phyloP scores from a whole-genome alignment of 2,113 vertebrate genomes.

The Tychaedon coryphoeus region DNA sequence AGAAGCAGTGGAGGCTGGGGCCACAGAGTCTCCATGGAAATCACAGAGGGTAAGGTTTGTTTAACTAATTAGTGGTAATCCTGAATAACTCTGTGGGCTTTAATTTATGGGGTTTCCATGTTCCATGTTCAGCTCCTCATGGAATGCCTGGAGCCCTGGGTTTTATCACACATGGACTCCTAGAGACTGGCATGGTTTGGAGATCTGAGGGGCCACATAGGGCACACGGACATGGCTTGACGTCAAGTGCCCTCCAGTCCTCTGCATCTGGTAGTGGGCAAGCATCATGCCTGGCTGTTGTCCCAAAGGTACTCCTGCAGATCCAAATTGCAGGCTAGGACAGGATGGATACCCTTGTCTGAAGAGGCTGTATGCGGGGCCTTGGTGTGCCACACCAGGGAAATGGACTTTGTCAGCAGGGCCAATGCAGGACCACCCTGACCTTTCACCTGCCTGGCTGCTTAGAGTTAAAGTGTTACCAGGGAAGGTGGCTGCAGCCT shows the following conservation, averaged over 20 bases:
- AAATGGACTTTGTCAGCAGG: background rate
- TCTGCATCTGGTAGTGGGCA: background rate
- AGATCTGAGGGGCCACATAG: background rate
- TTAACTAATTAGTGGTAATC: background rate
- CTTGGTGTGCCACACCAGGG: background rate
- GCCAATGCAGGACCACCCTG: background rate
- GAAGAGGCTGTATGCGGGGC: background rate
- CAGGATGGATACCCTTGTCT: background rate
- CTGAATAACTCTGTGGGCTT: background rate
- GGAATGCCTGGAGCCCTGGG: fast-evolving
- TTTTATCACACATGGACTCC: background rate
- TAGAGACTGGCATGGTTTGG: background rate
- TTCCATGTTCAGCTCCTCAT: background rate
- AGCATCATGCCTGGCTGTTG: background rate
- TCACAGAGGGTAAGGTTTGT: background rate
- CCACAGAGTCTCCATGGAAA: background rate
- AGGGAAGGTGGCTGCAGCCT: background rate
- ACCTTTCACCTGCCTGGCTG: background rate
- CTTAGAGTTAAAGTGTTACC: conserved; percentile 19
- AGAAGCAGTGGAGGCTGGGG: background rate
- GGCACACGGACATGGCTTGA: background rate
- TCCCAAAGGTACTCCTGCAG: fast-evolving
- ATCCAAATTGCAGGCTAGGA: background rate
- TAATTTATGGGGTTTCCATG: background rate
- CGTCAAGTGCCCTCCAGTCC: background rate